A percentile compares a stretch with the other conserved stretches of the same genome.
Conservation (phyloP, 2,797 vertebrate genomes). For the Enteromius mattozi region DNA sequence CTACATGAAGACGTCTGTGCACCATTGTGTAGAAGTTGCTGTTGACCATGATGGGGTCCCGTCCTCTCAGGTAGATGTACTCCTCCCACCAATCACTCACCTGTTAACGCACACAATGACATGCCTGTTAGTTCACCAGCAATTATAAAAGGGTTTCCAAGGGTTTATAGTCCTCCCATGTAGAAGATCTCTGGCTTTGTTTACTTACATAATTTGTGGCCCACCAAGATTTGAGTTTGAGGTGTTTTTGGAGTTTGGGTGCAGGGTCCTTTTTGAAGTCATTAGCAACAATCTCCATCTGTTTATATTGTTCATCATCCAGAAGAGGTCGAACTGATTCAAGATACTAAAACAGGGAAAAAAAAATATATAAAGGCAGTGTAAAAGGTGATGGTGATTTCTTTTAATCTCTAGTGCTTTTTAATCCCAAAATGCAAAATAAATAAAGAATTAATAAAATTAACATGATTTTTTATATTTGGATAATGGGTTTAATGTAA, state of each 20-base stretch:
- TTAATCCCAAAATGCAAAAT: neutral
- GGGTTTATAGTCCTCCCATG: neutral
- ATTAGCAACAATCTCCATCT: constrained; percentile 85
- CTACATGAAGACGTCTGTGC: constrained; percentile 40
- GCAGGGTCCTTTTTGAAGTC: constrained; percentile 85
- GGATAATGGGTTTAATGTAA: neutral
- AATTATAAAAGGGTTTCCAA: neutral
- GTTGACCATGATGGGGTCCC: constrained; percentile 93
- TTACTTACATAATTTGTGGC: constrained; percentile 90
- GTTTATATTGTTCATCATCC: constrained; percentile 77
- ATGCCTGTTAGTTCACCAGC: neutral
- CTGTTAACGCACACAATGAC: constrained; percentile 67
- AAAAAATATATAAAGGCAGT: neutral
- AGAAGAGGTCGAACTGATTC: constrained; percentile 88
- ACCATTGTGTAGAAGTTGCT: constrained; percentile 96
- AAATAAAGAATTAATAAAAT: neutral
- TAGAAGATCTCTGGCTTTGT: neutral
- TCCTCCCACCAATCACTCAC: constrained; percentile 99
- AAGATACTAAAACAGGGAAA: constrained; percentile 82
- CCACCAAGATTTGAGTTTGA: constrained; percentile 93
- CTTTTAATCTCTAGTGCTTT: neutral
- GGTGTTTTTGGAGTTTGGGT: constrained; percentile 87
- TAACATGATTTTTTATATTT: neutral
- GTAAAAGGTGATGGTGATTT: neutral
- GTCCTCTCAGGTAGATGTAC: constrained; percentile 89